These are phyloP conservation scores for Origma solitaria DNA, from an alignment of 2,113 vertebrate genomes.

Conservation along the genomic window DNA sequence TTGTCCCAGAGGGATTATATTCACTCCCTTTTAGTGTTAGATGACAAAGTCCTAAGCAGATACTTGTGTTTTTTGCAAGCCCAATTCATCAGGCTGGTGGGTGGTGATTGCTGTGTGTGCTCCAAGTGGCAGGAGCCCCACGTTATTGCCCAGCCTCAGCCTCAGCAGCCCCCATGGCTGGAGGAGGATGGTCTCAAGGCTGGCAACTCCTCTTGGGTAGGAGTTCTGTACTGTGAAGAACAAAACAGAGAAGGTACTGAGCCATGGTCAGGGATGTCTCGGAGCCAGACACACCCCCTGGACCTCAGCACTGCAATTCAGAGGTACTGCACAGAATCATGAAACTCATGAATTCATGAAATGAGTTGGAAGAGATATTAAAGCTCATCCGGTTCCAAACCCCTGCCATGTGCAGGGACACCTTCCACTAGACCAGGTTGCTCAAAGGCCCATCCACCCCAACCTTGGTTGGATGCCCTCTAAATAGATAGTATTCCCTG, in stretches of 20 bases:
- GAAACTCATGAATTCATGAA: too few species aligned
- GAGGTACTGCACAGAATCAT: background rate
- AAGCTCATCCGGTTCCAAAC: background rate
- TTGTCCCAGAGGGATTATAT: background rate
- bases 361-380: background rate
- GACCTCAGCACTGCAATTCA: background rate
- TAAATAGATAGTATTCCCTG: background rate
- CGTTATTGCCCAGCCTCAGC: rapidly evolving
- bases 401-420: background rate
- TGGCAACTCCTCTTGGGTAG: background rate
- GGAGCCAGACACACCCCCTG: background rate
- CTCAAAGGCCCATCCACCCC: background rate
- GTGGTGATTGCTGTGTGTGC: background rate
- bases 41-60: background rate
- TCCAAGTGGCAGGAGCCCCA: background rate
- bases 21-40: background rate
- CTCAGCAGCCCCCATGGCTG: background rate
- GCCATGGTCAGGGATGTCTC: background rate
- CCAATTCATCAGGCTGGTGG: background rate
- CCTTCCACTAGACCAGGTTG: background rate
- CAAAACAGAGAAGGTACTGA: background rate
- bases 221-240: background rate
- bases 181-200: background rate
- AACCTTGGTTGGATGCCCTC: background rate
- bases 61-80: background rate